These are phyloP conservation scores for Catharus ustulatus DNA, from an alignment of 2,797 vertebrate genomes.

Conservation along the genomic window DNA sequence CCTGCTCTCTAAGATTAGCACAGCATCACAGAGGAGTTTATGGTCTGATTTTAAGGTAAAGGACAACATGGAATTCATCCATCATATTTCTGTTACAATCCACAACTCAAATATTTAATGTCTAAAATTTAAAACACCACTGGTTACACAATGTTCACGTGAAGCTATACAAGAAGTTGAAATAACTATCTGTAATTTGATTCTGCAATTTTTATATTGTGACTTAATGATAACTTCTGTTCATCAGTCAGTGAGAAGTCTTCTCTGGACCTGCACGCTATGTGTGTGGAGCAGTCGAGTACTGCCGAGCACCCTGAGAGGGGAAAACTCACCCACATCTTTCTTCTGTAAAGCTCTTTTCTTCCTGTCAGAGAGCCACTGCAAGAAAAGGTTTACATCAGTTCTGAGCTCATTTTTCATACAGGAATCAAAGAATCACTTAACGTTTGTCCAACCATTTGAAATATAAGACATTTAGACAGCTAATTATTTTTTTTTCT, in stretches of 20 bases:
- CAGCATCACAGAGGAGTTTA: neutral
- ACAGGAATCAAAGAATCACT: neutral
- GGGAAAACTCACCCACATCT: conserved; percentile 88
- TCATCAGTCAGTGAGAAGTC: neutral
- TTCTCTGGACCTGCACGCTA: fast-evolving
- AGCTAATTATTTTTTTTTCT: neutral
- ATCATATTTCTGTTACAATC: neutral
- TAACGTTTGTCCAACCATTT: neutral
- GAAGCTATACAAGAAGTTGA: neutral
- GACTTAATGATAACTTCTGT: neutral
- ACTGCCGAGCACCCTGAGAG: fast-evolving
- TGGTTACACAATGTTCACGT: neutral
- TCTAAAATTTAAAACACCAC: neutral
- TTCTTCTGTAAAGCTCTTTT: conserved; percentile 94
- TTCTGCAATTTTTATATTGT: neutral
- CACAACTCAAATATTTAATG: neutral
- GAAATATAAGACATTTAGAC: neutral
- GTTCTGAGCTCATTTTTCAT: neutral
- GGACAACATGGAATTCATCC: neutral
- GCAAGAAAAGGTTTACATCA: conserved; percentile 1
- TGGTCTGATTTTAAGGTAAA: neutral
- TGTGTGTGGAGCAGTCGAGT: fast-evolving
- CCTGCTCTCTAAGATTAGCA: neutral
- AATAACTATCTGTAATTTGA: neutral
- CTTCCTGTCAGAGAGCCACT: conserved; percentile 97